phyloP scores from a whole-genome alignment of 1,140 invertebrate species.

The Halyomorpha halys region DNA sequence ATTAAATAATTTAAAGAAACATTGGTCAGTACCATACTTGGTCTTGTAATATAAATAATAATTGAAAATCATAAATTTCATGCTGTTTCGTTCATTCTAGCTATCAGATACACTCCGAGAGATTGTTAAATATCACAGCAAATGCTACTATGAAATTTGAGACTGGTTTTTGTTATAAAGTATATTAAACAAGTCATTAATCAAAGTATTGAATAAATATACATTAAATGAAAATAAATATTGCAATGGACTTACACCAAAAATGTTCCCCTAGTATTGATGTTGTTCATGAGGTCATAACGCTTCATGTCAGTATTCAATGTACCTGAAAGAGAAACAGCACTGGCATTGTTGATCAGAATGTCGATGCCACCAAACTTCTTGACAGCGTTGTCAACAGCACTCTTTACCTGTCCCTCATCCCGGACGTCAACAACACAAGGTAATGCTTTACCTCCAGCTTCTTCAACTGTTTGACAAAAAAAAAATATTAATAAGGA shows the following conservation, averaged over 20 bases:
- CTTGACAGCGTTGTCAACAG: conserved; percentile 76
- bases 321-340: conserved; percentile 84
- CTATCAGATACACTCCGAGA: too few relatives aligned
- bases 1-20: too few relatives aligned
- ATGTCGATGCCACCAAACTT: conserved; percentile 96
- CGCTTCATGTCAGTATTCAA: conserved; percentile 85
- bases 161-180: too few relatives aligned
- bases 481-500: background rate
- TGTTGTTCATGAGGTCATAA: conserved; percentile 87
- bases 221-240: too few relatives aligned
- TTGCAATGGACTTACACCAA: conserved; percentile 56
- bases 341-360: conserved; percentile 91
- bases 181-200: too few relatives aligned
- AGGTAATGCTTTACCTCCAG: conserved; percentile 82
- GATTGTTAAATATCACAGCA: background rate
- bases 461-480: conserved; percentile 65
- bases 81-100: too few relatives aligned
- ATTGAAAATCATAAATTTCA: too few relatives aligned
- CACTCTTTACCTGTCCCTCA: conserved; percentile 67
- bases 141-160: background rate
- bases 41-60: too few relatives aligned
- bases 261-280: conserved; percentile 87
- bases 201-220: too few relatives aligned
- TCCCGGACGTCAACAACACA: conserved; percentile 90
- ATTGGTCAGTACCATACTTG: too few relatives aligned